phyloP scores from a whole-genome alignment of 1,140 invertebrate genomes.

The Euwallacea fornicatus region DNA sequence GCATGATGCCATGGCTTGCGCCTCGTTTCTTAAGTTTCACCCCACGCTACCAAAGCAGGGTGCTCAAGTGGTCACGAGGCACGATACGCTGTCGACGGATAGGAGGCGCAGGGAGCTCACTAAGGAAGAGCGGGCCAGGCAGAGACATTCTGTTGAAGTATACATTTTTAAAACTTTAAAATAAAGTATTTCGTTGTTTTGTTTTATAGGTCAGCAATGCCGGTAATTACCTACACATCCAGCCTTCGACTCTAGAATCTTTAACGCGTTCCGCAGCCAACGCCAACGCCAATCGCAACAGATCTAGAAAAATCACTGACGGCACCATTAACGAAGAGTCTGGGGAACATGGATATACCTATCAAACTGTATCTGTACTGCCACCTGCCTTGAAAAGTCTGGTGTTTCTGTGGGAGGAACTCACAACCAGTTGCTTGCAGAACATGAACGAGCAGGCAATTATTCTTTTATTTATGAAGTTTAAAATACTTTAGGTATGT shows the following conservation, averaged over 20 bases:
- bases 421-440: constrained; percentile 71
- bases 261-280: constrained; percentile 74
- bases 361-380: constrained; percentile 69
- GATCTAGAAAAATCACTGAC: constrained; percentile 57
- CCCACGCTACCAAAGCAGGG: constrained; percentile 82
- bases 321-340: constrained; percentile 63
- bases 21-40: constrained; percentile 94
- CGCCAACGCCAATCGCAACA: constrained; percentile 68
- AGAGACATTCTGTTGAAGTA: constrained; percentile 86
- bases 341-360: constrained; percentile 40
- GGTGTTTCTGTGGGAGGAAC: constrained; percentile 85
- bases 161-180: not conserved
- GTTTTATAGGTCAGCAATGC: constrained; percentile 59
- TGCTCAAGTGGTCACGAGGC: constrained; percentile 69
- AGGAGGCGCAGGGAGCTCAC: constrained; percentile 56
- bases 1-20: constrained; percentile 96
- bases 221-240: constrained; percentile 74
- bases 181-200: not conserved
- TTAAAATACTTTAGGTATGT: not conserved
- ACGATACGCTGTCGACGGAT: constrained; percentile 49
- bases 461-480: not conserved
- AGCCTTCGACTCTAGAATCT: constrained; percentile 74
- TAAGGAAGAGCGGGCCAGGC: constrained; percentile 65
- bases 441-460: constrained; percentile 64
- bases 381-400: constrained; percentile 84